Evolutionary conservation across 2,113 vertebrate species (phyloP).

Genomic region (Myotis brandtii): DNA sequence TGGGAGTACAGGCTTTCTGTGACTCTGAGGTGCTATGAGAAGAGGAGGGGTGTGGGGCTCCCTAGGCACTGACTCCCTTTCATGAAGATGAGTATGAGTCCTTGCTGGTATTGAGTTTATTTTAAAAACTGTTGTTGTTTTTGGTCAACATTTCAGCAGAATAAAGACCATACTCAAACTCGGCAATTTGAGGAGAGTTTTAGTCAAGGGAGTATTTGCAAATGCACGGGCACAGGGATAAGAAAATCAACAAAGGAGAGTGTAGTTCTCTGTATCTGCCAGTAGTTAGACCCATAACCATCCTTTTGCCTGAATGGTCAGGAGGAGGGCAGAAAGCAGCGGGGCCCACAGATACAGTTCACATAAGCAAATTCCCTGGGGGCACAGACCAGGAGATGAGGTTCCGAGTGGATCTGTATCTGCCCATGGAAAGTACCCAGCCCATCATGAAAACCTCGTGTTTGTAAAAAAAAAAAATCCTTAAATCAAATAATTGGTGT

Average conservation of each 20-base stretch:
- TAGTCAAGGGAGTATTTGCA: constrained; percentile 13
- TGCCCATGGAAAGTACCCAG: neutral
- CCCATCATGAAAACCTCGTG: neutral
- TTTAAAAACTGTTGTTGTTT: neutral
- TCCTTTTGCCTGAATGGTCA: neutral
- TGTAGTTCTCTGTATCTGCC: neutral
- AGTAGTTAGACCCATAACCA: neutral
- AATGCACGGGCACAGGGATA: neutral
- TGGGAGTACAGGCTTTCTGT: neutral
- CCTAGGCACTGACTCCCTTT: neutral
- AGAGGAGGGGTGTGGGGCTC: neutral
- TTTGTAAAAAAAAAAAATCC: constrained; percentile 15
- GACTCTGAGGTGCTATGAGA: neutral
- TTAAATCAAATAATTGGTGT: neutral
- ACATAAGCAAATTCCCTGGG: neutral
- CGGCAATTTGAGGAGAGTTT: neutral
- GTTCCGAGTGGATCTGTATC: neutral
- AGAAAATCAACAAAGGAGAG: neutral
- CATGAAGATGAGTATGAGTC: neutral
- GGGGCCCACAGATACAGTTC: neutral
- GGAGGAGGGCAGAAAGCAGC: neutral
- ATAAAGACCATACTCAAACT: constrained; percentile 16
- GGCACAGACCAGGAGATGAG: neutral
- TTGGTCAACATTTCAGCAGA: neutral
- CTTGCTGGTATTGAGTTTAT: constrained; percentile 26